Evolutionary conservation across 2,113 vertebrate species (phyloP).

Genomic region (Natator depressus): DNA sequence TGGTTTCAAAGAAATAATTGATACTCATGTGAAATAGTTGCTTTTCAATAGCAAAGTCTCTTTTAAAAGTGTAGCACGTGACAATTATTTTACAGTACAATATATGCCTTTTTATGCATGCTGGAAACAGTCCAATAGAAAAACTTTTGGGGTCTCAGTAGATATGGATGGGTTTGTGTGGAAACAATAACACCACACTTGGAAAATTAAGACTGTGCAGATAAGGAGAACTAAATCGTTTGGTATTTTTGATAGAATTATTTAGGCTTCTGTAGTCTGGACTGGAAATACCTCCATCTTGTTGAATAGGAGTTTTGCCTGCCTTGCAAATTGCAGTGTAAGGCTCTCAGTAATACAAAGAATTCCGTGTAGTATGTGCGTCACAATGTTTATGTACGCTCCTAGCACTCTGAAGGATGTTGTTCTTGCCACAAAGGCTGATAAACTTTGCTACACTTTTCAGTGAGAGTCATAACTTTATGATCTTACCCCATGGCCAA

Average conservation of each 20-base stretch:
- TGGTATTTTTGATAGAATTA: neutral
- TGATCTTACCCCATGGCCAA: slow-evolving; percentile 90
- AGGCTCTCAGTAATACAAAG: neutral
- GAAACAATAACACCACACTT: neutral
- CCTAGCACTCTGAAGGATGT: neutral
- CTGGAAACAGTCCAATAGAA: neutral
- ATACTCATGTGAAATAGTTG: neutral
- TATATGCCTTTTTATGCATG: neutral
- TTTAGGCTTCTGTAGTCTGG: accelerated
- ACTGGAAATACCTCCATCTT: accelerated
- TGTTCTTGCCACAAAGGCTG: neutral
- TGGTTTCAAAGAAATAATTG: neutral
- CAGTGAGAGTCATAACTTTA: neutral
- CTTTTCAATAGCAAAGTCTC: neutral
- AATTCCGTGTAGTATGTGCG: neutral
- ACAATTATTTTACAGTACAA: neutral
- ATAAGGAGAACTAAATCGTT: neutral
- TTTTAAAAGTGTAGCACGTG: neutral
- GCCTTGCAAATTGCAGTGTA: neutral
- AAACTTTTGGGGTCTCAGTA: neutral
- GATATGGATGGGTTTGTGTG: neutral
- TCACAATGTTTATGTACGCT: neutral
- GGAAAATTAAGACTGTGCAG: neutral
- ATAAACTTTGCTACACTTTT: neutral
- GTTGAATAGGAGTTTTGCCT: neutral